Evolutionary conservation across 53 echinoderm and acorn worm species (phyloP).

Genomic region (Paracentrotus lividus): DNA sequence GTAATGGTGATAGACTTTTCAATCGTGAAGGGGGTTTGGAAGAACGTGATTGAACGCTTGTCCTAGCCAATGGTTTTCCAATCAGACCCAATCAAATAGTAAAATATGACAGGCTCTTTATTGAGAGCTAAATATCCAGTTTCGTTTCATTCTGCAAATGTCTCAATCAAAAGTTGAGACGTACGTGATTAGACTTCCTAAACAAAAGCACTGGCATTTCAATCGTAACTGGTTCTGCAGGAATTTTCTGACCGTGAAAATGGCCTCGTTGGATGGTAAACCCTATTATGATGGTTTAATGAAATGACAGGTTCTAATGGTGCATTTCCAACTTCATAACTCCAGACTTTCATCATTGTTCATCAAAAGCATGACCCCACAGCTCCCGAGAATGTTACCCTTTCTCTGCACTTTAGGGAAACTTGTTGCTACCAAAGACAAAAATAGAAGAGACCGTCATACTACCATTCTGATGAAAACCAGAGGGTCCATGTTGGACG

Average conservation of each 20-base stretch:
- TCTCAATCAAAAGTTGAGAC: constrained; percentile 14
- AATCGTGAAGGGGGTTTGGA: constrained; percentile 9
- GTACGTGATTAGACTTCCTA: constrained; percentile 57
- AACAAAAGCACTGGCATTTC: constrained; percentile 23
- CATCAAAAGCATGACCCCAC: constrained; percentile 12
- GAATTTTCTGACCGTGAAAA: constrained; percentile 39
- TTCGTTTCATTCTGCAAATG: constrained; percentile 42
- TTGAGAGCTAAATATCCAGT: constrained; percentile 46
- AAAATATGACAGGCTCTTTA: constrained; percentile 53
- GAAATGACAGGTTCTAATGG: constrained; percentile 8
- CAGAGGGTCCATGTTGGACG: no score
- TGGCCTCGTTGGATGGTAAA: background rate
- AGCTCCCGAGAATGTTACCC: background rate
- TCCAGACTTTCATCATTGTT: background rate
- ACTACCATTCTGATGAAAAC: background rate
- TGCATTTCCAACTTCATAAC: background rate
- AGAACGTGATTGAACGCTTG: constrained; percentile 46
- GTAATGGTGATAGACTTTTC: constrained; percentile 50
- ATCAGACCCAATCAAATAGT: constrained; percentile 21
- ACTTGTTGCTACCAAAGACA: background rate
- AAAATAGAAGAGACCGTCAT: background rate
- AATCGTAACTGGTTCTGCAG: background rate
- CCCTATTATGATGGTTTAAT: background rate
- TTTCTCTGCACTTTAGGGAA: constrained; percentile 13
- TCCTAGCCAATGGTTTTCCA: constrained; percentile 26